Conservation (phyloP, 30 jellyfish, hydroid and myxozoan genomes). For the Cassiopea xamachana region DNA sequence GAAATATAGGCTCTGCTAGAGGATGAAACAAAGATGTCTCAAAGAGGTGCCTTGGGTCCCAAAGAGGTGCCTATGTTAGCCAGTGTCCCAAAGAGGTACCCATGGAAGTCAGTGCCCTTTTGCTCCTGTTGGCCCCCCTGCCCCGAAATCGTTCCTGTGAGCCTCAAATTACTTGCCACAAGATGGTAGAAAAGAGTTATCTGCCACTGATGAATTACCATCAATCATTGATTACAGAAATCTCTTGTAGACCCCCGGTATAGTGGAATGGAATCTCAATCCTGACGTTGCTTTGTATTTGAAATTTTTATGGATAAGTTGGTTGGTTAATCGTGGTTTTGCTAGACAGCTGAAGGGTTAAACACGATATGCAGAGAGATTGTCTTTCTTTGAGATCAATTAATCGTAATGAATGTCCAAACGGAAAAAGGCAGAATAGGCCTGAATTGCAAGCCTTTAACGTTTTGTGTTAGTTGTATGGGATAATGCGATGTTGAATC, state of each 20-base stretch:
- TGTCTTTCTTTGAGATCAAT: conserved; percentile 10
- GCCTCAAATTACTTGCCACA: too few species aligned
- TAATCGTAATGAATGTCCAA: background rate
- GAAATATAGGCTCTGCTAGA: too few species aligned
- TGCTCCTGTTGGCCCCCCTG: too few species aligned
- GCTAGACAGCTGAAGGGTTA: conserved; percentile 39
- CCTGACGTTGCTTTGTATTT: conserved; percentile 5
- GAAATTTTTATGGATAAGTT: conserved; percentile 15
- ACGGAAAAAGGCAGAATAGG: background rate
- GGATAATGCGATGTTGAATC: background rate
- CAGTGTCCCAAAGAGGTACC: too few species aligned
- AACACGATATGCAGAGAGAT: conserved; percentile 36
- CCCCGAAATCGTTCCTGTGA: too few species aligned
- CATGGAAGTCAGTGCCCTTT: too few species aligned
- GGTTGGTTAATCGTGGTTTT: conserved; percentile 62
- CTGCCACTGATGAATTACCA: too few species aligned
- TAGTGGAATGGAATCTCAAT: conserved; percentile 40
- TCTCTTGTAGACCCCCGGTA: conserved; percentile 18
- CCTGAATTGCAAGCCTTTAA: background rate
- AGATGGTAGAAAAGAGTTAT: too few species aligned
- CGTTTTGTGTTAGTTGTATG: background rate
- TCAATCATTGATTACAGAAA: background rate
- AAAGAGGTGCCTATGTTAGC: too few species aligned
- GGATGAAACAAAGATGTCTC: too few species aligned
- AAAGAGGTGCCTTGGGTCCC: too few species aligned